Evolutionary conservation across 2,113 vertebrate species (phyloP).

Genomic region (Loxodonta africana): DNA sequence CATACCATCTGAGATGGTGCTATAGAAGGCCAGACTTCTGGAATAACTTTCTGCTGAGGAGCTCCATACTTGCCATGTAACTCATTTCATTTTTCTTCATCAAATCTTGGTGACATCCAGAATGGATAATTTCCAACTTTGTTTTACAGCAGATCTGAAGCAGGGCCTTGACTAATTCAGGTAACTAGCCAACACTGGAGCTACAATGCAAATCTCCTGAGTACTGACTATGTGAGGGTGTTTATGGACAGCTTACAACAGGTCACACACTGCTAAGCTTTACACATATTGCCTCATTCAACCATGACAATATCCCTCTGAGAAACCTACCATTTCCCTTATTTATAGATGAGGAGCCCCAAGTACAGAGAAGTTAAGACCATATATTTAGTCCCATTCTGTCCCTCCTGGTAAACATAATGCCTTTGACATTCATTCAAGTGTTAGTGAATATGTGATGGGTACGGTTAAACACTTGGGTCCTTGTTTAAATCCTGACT

Average conservation of each 20-base stretch:
- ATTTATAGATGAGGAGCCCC: not conserved
- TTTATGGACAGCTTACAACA: not conserved
- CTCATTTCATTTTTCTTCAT: not conserved
- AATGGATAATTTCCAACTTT: not conserved
- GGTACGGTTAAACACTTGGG: not conserved
- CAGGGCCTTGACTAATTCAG: not conserved
- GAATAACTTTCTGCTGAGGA: not conserved
- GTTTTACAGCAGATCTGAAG: not conserved
- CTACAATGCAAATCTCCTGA: not conserved
- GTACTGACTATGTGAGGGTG: not conserved
- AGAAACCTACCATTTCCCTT: not conserved
- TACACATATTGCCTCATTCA: not conserved
- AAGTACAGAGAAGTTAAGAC: not conserved
- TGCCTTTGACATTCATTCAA: not conserved
- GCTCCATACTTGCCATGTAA: not conserved
- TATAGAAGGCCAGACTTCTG: constrained; percentile 60
- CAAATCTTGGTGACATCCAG: not conserved
- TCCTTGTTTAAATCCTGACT: not conserved
- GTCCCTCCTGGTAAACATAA: not conserved
- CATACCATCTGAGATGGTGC: constrained; percentile 61
- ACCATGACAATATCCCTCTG: not conserved
- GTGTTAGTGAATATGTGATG: accelerated
- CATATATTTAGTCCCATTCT: not conserved
- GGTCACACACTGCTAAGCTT: not conserved
- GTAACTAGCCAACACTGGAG: not conserved